Evolutionary conservation across 2,113 vertebrate genomes (phyloP).

Genomic region (Piliocolobus tephrosceles): DNA sequence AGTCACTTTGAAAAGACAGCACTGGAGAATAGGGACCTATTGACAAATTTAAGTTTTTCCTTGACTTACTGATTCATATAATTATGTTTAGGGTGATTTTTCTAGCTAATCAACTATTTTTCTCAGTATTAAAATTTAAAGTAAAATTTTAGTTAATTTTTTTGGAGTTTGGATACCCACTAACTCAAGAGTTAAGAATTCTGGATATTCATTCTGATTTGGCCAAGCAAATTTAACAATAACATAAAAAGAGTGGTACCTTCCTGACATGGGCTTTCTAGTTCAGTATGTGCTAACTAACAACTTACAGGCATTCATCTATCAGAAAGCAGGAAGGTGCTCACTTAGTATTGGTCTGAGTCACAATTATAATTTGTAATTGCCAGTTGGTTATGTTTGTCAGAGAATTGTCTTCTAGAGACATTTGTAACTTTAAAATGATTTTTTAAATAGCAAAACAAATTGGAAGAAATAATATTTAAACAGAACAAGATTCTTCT

Average conservation of each 20-base stretch:
- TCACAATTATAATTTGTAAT: background rate
- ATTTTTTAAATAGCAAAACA: background rate
- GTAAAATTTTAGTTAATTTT: background rate
- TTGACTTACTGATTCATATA: background rate
- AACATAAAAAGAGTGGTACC: background rate
- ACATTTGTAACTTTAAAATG: background rate
- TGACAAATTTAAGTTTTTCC: constrained; percentile 11
- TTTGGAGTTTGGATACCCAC: background rate
- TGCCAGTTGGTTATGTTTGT: background rate
- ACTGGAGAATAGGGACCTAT: constrained; percentile 30
- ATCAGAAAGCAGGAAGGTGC: background rate
- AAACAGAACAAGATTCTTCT: background rate
- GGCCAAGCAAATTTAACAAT: background rate
- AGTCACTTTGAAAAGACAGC: constrained; percentile 59
- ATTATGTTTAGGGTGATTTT: background rate
- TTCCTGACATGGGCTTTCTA: background rate
- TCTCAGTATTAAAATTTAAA: background rate
- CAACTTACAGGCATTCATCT: background rate
- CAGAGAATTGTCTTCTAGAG: background rate
- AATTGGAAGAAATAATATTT: background rate
- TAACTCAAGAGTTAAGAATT: background rate
- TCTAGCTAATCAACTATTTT: constrained; percentile 4
- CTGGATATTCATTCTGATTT: background rate
- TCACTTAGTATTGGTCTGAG: background rate
- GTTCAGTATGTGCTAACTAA: background rate